Evolutionary conservation across 2,888 invertebrate species (phyloP), one percentile per base, ranked within the genome.

Genomic region (Drosophila macrospina): DNA sequence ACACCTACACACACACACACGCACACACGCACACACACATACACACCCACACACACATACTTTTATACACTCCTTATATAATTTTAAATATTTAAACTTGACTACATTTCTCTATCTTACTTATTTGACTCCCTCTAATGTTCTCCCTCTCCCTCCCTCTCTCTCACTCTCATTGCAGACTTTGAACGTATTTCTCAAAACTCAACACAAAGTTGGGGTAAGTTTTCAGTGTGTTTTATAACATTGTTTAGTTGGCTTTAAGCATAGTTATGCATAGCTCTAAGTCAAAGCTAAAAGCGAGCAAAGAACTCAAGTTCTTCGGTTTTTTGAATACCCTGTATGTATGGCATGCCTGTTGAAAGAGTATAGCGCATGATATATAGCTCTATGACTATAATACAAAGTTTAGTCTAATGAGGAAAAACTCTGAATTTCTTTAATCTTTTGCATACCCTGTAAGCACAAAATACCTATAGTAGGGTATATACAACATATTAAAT

Each of bases 171-270:
- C 42, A n/a, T 60, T 60, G 32, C 59, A 60, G 59, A 60, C 8
- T 16, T 34, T 42, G 24, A 24, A 44, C 55, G 44, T n/a, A 34
- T 34, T 44, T 20, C 47, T 30, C 16, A 44, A 42, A 36, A 44
- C 52, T 60, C 44, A 30, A 55, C 45, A 20, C 55, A 30, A 62
- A 56, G 39, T 41, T 62, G 47, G 47, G 62, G 47, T 62, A 62
- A 62, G 62, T 62, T 61, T 61, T 61, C 45, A 54, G 24, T 37
- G n/a, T 20, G 7, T 13, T 20, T 28, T 48, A 41, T 28, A 54
- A 39, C 30, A 52, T 41, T 41, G 52, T 39, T 32, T 54, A 54
- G 41, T 42, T 41, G 20, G 13, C 32, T 54, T 54, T 20, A 32
- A n/a, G 13, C 16, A 41, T 20, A 28, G 7, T 8, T 39, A 28